Evolutionary conservation across 2,888 invertebrate species (phyloP), one percentile per base, ranked within the genome.

Genomic region (Lasioglossum figueresi): DNA sequence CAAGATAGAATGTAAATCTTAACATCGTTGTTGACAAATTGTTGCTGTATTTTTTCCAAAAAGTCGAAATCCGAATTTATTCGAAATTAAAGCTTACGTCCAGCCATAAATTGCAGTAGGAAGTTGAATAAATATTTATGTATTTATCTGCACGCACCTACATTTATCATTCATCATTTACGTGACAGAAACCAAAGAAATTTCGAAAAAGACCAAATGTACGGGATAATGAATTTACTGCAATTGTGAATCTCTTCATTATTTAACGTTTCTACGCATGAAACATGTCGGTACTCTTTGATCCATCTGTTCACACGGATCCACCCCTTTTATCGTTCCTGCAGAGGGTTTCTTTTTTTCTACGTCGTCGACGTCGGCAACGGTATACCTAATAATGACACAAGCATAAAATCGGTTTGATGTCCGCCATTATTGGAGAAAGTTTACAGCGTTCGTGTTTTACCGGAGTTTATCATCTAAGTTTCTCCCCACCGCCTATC

Each of bases 391-490:
- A 75, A 79, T 93, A 92, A 92, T 91, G 91, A 91, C 90, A 88
- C 87, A 87, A 82, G 86, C 86, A 87, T 87, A 87, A 92, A 92
- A 93, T 93, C 91, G 91, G 90, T 88, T 93, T 89, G 90, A 93
- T 92, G 93, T 91, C 89, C 90, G 89, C 91, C 91, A 93, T 93
- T 94, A 93, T 93, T 92, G 92, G 92, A 89, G 92, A 93, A 93
- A 94, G 92, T 94, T 93, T 91, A 90, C 91, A 89, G 82, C 88
- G 88, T 91, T 91, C 91, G 91, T 92, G 92, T 91, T 93, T 92
- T 92, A 91, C 90, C 88, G 90, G 90, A 92, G 92, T 93, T 93
- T 91, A 93, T 93, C 93, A 92, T 91, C 91, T 88, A 83, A 88
- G 80, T 85, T 83, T 75, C 27, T 34, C 75, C 72, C 63, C 79